Base-by-base conservation (phyloP, 2,113 vertebrate species). In the Loxodonta africana region DNA sequence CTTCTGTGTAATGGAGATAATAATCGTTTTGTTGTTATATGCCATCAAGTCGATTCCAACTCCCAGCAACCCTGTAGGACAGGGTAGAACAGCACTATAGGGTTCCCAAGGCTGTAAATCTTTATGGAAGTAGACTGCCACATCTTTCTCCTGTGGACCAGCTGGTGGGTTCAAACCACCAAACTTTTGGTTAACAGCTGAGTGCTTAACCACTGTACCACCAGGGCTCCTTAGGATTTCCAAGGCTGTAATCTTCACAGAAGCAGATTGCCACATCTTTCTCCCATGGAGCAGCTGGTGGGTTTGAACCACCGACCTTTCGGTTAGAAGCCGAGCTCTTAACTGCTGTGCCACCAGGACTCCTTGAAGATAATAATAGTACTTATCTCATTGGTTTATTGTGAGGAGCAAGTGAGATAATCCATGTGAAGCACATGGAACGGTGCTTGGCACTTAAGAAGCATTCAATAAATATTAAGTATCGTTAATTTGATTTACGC, bases 1-100 rank as follows among this genome's bases (percentile, higher is more conserved):
- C 73, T 77, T 91, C 97, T 87, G 41, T 92, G 95, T 60, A 91
- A 63, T 23, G 78, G 92, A 69, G 53, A 69, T 63, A n/a, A 67
- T 60, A 80, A 57, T n/a, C n/a, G 67, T 20, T 73, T n/a, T 71
- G 67, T 20, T 73, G 69, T 25, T 37, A n/a, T 33, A 2, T 69
- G 67, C 30, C 30, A 33, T 15, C 14, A 7, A 73, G 69, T 73
- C 12, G 7, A 73, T n/a, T 73, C n/a, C n/a, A 20, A 37, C 69
- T 73, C 69, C 7, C 30, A n/a, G n/a, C 23, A 18, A 73, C 69
- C 69, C n/a, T 18, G 2, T n/a, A n/a, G 15, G 69, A 73, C 23
- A 73, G 69, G 30, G 23, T 15, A 25, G 63, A 65, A 65, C 25
- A 10, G 63, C 63, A 8, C 26, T 28, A 8, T 28, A 28, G 23